A percentile compares a stretch with the other conserved stretches of the same genome.
Conservation (phyloP, 2,888 invertebrate species). For the Heliconius cydno region DNA sequence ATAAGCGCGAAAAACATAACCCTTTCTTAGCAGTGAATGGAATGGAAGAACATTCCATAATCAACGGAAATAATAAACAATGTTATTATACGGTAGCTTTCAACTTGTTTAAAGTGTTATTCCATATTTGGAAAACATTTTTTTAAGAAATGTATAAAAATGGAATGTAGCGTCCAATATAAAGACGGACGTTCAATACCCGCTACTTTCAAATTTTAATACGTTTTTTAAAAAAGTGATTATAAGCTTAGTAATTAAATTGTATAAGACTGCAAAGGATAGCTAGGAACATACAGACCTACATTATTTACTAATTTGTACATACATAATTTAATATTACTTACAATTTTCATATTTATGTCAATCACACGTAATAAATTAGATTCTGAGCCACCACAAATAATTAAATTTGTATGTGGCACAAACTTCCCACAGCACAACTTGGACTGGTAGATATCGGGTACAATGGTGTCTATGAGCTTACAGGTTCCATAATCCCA, state of each 20-base stretch:
- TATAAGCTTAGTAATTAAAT: background rate
- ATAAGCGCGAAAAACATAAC: no score
- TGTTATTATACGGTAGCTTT: no score
- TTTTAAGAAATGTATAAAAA: no score
- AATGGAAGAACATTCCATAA: no score
- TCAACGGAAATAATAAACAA: no score
- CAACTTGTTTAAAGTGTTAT: no score
- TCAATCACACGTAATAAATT: conserved; percentile 85
- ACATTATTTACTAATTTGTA: background rate
- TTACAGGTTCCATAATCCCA: conserved; percentile 88
- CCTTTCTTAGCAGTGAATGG: no score
- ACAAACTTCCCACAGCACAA: conserved; percentile 85
- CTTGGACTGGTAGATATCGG: conserved; percentile 80
- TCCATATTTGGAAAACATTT: no score
- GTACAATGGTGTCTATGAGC: conserved; percentile 83
- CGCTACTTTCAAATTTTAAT: background rate
- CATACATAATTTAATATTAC: conserved; percentile 48
- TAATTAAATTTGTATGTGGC: conserved; percentile 80
- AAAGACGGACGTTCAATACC: no score
- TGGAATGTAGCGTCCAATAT: no score
- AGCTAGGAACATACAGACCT: background rate
- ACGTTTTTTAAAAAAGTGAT: background rate
- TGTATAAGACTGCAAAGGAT: background rate
- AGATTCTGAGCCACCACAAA: conserved; percentile 85
- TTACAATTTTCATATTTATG: conserved; percentile 82